phyloP scores from a whole-genome alignment of 2,797 vertebrate species.

The Clarias pachynema region DNA sequence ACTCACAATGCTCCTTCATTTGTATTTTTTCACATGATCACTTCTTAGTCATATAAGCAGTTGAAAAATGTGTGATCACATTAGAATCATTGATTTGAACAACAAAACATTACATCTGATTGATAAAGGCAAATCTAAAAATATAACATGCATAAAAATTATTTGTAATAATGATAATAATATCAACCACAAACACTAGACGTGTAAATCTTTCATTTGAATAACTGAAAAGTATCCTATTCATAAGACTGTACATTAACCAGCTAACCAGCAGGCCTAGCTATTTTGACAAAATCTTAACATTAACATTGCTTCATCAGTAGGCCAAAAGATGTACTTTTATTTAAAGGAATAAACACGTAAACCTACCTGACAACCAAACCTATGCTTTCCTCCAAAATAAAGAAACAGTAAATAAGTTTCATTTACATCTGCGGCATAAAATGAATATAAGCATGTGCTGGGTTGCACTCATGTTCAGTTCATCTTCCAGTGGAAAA shows the following conservation, averaged over 20 bases:
- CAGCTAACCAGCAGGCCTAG: background rate
- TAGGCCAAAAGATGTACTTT: background rate
- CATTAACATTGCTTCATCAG: background rate
- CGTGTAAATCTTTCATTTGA: background rate
- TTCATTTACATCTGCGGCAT: background rate
- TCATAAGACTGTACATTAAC: background rate
- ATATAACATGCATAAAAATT: background rate
- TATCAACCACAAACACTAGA: background rate
- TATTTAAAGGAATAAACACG: background rate
- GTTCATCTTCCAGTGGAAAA: background rate
- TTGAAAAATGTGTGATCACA: background rate
- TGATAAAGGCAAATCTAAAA: background rate
- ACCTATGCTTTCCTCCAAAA: background rate
- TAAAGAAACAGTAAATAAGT: background rate
- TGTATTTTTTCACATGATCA: background rate
- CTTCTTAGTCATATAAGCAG: background rate
- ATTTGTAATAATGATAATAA: background rate
- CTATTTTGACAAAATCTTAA: background rate
- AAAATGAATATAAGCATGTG: background rate
- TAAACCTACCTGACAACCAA: background rate
- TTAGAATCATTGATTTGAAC: background rate
- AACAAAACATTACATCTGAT: background rate
- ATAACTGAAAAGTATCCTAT: background rate
- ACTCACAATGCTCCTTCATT: no score
- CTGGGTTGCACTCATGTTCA: background rate